Conservation (phyloP, 1,140 invertebrate genomes). For the Lanistes nyassanus region DNA sequence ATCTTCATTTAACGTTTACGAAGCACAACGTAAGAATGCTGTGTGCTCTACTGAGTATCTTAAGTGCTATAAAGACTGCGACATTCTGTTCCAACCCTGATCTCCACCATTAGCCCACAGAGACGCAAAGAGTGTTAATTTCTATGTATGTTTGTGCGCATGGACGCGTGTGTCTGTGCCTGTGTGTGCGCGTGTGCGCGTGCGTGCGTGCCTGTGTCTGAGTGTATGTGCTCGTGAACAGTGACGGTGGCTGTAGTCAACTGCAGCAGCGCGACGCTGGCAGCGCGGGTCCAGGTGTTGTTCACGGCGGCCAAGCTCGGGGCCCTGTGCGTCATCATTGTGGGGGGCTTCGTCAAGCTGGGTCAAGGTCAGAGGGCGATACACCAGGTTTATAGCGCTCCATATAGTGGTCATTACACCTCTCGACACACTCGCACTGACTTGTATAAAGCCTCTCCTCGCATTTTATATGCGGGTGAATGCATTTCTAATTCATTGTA, state of each 20-base stretch:
- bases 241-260: background rate
- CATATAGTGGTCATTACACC: background rate
- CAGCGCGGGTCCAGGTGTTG: conserved; percentile 83
- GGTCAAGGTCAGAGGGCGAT: conserved; percentile 69
- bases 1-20: too few relatives aligned
- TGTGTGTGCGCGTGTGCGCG: conserved; percentile 7
- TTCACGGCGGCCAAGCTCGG: conserved; percentile 91
- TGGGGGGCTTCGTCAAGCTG: conserved; percentile 80
- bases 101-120: too few relatives aligned
- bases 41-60: too few relatives aligned
- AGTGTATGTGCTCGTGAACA: background rate
- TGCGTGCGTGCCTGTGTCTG: background rate
- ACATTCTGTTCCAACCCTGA: too few relatives aligned
- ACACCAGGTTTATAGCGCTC: background rate
- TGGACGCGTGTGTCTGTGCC: background rate
- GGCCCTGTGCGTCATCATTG: conserved; percentile 83
- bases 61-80: too few relatives aligned
- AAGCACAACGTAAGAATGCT: too few relatives aligned
- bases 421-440: background rate
- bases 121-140: too few relatives aligned
- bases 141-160: too few relatives aligned
- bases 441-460: background rate
- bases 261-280: conserved; percentile 66
- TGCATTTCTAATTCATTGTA: background rate
- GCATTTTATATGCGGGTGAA: background rate